Evolutionary conservation across 1,140 invertebrate genomes (phyloP).

Genomic region (Tetragonula clypearis): DNA sequence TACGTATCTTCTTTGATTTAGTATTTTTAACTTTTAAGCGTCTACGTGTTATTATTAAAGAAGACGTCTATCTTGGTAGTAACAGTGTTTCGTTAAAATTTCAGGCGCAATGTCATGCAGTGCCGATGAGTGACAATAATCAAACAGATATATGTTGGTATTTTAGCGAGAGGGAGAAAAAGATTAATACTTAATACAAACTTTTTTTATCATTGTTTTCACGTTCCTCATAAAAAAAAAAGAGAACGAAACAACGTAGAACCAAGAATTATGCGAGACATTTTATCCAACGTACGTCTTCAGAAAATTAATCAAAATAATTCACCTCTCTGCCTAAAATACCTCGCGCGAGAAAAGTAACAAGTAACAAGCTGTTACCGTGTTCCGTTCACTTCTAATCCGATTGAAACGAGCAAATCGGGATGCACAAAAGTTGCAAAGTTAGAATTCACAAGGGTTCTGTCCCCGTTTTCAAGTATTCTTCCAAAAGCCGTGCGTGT

Average conservation of each 20-base stretch:
- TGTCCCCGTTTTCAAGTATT: constrained; percentile 37
- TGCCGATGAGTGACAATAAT: not conserved
- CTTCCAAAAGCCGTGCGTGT: constrained; percentile 54
- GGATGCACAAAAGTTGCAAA: not conserved
- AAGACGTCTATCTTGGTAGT: not conserved
- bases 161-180: not conserved
- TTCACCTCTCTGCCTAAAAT: not conserved
- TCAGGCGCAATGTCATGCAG: constrained; percentile 6
- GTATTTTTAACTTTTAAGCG: constrained; percentile 43
- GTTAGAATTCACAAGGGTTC: constrained; percentile 37
- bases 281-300: too few relatives aligned
- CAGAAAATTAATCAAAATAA: too few relatives aligned
- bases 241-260: not conserved
- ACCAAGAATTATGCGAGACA: not conserved
- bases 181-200: too few relatives aligned
- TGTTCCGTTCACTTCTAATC: not conserved
- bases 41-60: not conserved
- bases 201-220: too few relatives aligned
- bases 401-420: not conserved
- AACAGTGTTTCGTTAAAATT: not conserved
- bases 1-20: constrained; percentile 59
- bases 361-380: not conserved
- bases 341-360: not conserved
- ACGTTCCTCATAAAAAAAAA: not conserved
- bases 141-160: not conserved